Conservation (phyloP, 1,140 invertebrate genomes). For the Atta texana region DNA sequence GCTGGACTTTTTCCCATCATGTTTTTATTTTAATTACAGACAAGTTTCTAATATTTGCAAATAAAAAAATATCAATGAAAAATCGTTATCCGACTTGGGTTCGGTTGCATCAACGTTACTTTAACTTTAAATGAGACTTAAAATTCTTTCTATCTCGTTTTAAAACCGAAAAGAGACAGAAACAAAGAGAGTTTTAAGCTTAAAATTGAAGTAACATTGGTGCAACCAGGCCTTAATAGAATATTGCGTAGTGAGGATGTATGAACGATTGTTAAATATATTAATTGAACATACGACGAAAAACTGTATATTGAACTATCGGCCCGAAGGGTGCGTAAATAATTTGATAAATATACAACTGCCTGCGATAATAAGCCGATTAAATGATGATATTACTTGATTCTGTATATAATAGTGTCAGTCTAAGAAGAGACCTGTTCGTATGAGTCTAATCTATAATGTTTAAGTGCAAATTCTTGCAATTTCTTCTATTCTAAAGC, state of each 20-base stretch:
- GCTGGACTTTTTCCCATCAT: not conserved
- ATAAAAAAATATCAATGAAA: not conserved
- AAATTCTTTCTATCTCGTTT: too few species aligned
- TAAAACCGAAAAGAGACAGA: too few species aligned
- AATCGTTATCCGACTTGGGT: conserved; percentile 23
- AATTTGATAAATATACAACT: conserved; percentile 56
- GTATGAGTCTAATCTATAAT: conserved; percentile 10
- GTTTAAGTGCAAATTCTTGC: conserved; percentile 9
- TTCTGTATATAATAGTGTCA: conserved; percentile 38
- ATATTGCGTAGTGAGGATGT: conserved; percentile 4
- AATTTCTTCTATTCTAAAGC: conserved; percentile 44
- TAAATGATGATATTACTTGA: conserved; percentile 20
- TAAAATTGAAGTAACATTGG: too few species aligned
- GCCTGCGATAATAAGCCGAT: conserved; percentile 60
- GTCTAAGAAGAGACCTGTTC: conserved; percentile 24
- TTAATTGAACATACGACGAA: conserved; percentile 27
- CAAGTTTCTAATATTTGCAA: not conserved
- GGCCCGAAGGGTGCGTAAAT: not conserved
- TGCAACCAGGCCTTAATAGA: not conserved
- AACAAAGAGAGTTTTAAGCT: too few species aligned
- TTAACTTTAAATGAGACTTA: too few species aligned
- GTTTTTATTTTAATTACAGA: not conserved
- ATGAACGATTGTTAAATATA: conserved; percentile 26
- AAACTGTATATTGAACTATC: conserved; percentile 42
- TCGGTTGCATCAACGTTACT: too few species aligned